Base-by-base conservation (phyloP, 1,140 invertebrate species). In the Caenorhabditis latens region DNA sequence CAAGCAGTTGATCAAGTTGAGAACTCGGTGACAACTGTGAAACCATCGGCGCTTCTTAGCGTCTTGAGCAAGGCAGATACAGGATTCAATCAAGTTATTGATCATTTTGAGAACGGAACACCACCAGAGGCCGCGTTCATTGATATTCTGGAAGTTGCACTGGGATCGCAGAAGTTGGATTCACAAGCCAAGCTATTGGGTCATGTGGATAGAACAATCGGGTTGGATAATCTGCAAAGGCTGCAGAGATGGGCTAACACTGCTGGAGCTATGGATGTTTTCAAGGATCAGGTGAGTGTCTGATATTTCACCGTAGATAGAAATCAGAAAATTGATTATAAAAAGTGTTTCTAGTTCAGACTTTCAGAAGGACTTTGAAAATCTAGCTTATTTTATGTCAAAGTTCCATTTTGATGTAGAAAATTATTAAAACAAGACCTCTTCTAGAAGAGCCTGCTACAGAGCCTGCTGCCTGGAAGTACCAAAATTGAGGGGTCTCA, bases 181-280 rank as follows among this genome's bases (percentile, higher is more conserved):
- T 91, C 89, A 71, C 91, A 92, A 67, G 91, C 92, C n/a, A 92
- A 92, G 71, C 63, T 92, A 48, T 85, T 92, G 48, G 87, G 90
- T 14, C 91, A 92, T 86, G 91, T 92, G 21, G 91, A 92, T 85
- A 86, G 91, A 53, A 91, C 91, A 19, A 90, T 92, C 57, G 91
- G 91, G 32, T 86, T 92, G 32, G 91, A 92, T 71, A 92, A 92
- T 84, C 83, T 92, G 14, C 91, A 92, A 84, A 83, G 91, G 65
- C 61, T 92, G 16, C 91, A 92, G 83, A 57, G 91, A 24, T 92
- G 92, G 92, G 92, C 92, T 50, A 92, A 92, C 84, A 92, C 91
- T 53, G 91, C 91, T 43, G 92, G 92, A 21, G 92, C 92, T 21
- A 85, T 92, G 65, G 91, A 92, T 71, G 67, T 92, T 55, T 83